Conservation (phyloP, 2,113 vertebrate species). For the Otolemur garnettii region DNA sequence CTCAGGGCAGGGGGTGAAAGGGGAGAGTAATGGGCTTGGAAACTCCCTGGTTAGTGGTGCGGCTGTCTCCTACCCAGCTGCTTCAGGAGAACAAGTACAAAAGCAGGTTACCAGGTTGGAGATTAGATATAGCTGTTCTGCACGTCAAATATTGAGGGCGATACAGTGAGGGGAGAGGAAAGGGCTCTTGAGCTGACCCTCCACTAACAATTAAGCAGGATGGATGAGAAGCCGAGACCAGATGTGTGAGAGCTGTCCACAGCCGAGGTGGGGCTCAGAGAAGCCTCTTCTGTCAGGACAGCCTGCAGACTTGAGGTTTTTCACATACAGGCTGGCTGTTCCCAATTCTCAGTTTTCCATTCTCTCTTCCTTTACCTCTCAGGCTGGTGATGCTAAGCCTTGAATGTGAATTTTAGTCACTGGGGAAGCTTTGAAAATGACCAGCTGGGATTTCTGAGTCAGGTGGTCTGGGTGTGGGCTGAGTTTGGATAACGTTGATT, state of each 20-base stretch:
- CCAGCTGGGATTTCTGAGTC: neutral
- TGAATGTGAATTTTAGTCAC: neutral
- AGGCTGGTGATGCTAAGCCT: neutral
- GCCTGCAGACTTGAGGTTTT: neutral
- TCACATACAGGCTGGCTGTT: neutral
- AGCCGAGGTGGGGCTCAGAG: neutral
- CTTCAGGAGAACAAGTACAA: neutral
- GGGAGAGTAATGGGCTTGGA: neutral
- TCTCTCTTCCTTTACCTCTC: neutral
- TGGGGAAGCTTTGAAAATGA: neutral
- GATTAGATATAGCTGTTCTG: neutral
- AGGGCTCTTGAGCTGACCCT: neutral
- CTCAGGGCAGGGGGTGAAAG: neutral
- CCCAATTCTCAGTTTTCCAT: neutral
- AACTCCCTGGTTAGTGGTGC: neutral
- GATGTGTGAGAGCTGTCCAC: neutral
- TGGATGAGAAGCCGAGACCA: neutral
- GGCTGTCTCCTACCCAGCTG: neutral
- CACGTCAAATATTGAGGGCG: too few relatives aligned
- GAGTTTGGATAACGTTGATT: neutral
- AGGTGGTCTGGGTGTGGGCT: neutral
- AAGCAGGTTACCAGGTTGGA: slow-evolving; percentile 22
- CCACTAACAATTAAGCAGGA: neutral
- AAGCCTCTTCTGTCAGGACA: neutral
- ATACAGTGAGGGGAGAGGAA: neutral